These are phyloP conservation scores for Macrosiphum euphorbiae DNA, from an alignment of 2,888 invertebrate genomes.

Conservation along the genomic window DNA sequence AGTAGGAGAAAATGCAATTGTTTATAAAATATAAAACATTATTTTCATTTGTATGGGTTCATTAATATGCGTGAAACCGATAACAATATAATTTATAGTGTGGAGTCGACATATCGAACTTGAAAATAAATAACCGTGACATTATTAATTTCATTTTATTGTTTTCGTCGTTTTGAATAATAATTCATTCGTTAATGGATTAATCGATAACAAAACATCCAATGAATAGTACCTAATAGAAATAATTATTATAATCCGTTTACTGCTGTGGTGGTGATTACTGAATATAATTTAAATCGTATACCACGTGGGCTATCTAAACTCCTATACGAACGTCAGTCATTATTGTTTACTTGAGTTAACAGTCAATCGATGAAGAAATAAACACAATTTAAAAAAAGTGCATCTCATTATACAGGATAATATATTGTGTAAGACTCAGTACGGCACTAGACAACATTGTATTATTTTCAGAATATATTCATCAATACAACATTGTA, in stretches of 20 bases:
- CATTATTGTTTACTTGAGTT: background rate
- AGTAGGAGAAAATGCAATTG: constrained; percentile 3
- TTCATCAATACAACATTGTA: background rate
- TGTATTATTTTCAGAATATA: background rate
- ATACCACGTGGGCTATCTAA: background rate
- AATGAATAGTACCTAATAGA: background rate
- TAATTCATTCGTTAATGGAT: constrained; percentile 6
- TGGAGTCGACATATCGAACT: background rate
- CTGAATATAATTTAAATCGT: background rate
- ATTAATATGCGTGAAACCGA: constrained; percentile 1
- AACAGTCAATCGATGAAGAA: background rate
- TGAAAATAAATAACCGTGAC: constrained; percentile 10
- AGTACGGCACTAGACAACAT: background rate
- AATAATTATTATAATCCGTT: background rate
- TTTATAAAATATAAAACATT: background rate
- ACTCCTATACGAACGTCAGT: background rate
- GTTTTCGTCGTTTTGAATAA: constrained; percentile 20
- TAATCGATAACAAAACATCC: background rate
- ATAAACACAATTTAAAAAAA: background rate
- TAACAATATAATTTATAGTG: background rate
- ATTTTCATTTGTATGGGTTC: background rate
- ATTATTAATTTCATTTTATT: constrained; percentile 9
- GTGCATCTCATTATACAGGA: background rate
- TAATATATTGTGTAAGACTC: background rate
- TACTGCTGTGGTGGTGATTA: background rate